Evolutionary conservation across 2,113 vertebrate species (phyloP).

Genomic region (Oophaga pumilio): DNA sequence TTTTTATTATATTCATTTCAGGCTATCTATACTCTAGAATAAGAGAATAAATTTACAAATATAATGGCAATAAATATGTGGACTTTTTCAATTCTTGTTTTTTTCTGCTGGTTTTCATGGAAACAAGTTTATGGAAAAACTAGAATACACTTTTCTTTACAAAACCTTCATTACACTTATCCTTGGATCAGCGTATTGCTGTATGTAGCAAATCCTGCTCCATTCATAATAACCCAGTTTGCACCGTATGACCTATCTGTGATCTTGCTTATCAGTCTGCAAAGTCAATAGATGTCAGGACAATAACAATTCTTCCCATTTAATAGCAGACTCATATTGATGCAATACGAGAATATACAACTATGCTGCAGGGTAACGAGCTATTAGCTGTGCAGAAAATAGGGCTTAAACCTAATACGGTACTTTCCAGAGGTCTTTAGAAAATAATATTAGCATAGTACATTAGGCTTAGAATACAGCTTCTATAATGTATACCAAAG

Average conservation of each 20-base stretch:
- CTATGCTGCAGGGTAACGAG: constrained; percentile 37
- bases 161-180: constrained; percentile 1
- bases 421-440: background rate
- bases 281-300: constrained; percentile 56
- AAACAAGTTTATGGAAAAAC: background rate
- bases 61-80: background rate
- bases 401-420: background rate
- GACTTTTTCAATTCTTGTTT: background rate
- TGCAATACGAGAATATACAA: constrained; percentile 48
- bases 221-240: constrained; percentile 44
- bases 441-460: constrained; percentile 14
- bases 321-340: constrained; percentile 47
- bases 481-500: background rate
- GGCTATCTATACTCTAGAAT: background rate
- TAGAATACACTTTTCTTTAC: background rate
- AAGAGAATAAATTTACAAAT: background rate
- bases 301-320: constrained; percentile 53
- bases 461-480: background rate
- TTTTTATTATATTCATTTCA: background rate
- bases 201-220: background rate
- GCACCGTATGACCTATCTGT: constrained; percentile 53
- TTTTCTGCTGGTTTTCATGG: background rate
- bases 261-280: constrained; percentile 52
- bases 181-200: background rate
- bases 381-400: constrained; percentile 38